Evolutionary conservation across 1,140 invertebrate genomes (phyloP), one percentile per base, ranked within the genome.

Genomic region (Hirudo medicinalis): DNA sequence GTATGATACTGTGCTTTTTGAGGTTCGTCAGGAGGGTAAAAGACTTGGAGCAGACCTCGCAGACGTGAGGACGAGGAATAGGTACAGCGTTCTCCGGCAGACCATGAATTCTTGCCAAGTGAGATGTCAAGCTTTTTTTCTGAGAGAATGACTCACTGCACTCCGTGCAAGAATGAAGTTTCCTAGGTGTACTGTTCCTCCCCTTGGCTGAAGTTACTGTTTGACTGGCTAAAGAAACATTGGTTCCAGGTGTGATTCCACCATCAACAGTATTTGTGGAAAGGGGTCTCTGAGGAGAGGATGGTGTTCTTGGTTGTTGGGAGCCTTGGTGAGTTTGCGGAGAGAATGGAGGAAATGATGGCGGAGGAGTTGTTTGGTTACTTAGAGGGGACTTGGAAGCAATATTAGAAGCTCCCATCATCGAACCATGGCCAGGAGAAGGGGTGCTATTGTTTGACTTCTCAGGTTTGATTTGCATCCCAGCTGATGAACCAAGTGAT

Each of bases 1-100:
- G 82, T 3, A 71, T 54, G 70, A 71, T 71, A 17, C 54, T 54
- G 36, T 69, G 67, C 29, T 49, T 32, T 69, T 69, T 69, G 25
- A 69, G 67, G 36, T 40, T 40, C 8, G 29, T 32, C 67, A 49
- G 36, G 9, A 40, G 67, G 22, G 67, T 69, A 49, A 69, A 69
- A 32, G 29, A 22, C 67, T 69, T 69, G 25, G 29, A 40, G 67
- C 67, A 69, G 22, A 69, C 67, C 22, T 69, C 29, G 19, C 67
- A 69, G 2, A 69, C 43, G 67, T 63, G 57, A 13, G 57, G 57
- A 2, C 57, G 57, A 63, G 57, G 57, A 32, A 63, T 63, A 11
- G 57, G 57, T 25, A 32, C 29, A 17, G 43, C 43, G 11, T 49
- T 49, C 22, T 63, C 57, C 8, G 57, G 57, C 22, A 32, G 20